Conservation (phyloP, 2,888 invertebrate species). For the Volucella inanis region DNA sequence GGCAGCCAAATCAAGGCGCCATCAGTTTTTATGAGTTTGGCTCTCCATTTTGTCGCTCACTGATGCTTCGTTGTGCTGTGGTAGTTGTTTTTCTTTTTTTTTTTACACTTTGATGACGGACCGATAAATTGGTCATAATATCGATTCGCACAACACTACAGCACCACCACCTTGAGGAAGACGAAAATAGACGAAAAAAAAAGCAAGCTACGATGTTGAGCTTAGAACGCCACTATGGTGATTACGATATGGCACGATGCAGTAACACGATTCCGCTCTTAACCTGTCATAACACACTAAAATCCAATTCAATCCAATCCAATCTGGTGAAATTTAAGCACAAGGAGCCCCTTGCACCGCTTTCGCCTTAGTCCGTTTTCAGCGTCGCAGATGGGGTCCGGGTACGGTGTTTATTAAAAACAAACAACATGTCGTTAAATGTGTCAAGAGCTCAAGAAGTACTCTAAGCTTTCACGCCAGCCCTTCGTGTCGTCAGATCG, state of each 20-base stretch:
- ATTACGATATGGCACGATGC: conserved; percentile 30
- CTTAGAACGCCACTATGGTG: conserved; percentile 38
- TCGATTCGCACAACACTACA: conserved; percentile 56
- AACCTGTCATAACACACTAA: background rate
- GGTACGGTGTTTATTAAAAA: conserved; percentile 47
- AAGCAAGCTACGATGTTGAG: background rate
- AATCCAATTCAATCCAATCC: conserved; percentile 28
- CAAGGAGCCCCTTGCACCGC: background rate
- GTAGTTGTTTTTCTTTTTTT: background rate
- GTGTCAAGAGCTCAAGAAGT: conserved; percentile 14
- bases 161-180: background rate
- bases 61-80: background rate
- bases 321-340: conserved; percentile 25
- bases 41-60: background rate
- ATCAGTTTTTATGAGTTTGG: conserved; percentile 34
- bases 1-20: conserved; percentile 57
- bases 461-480: conserved; percentile 9
- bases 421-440: conserved; percentile 39
- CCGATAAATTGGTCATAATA: conserved; percentile 48
- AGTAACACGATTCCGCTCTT: conserved; percentile 38
- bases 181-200: background rate
- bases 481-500: conserved; percentile 31
- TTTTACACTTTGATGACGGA: conserved; percentile 45
- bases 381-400: conserved; percentile 1
- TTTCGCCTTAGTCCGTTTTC: conserved; percentile 9